These are phyloP conservation scores for Amphiprion ocellaris DNA, from an alignment of 2,113 vertebrate species.

Conservation along the genomic window DNA sequence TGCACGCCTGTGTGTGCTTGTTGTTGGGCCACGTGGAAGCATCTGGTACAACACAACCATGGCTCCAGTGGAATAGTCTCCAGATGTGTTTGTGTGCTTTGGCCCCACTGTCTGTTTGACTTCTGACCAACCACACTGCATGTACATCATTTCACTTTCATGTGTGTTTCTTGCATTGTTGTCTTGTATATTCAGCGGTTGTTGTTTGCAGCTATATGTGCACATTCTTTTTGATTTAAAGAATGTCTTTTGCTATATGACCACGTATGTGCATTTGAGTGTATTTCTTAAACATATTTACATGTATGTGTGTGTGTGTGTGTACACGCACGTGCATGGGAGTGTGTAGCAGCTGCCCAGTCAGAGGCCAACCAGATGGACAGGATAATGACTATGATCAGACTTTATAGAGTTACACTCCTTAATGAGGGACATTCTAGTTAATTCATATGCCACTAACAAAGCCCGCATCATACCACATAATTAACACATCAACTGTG, in stretches of 20 bases:
- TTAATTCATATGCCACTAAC: conserved; percentile 78
- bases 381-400: conserved; percentile 79
- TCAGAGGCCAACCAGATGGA: conserved; percentile 80
- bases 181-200: neutral
- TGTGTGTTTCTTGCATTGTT: conserved; percentile 27
- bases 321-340: conserved; percentile 7
- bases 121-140: conserved; percentile 31
- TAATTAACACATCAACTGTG: conserved; percentile 74
- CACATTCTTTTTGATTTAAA: neutral
- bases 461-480: conserved; percentile 70
- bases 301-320: conserved; percentile 14
- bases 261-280: neutral
- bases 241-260: neutral
- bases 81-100: conserved; percentile 80
- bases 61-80: conserved; percentile 69
- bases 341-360: conserved; percentile 47
- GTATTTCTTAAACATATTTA: neutral
- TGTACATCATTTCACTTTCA: conserved; percentile 50
- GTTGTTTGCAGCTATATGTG: conserved; percentile 15
- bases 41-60: conserved; percentile 69
- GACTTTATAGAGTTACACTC: conserved; percentile 75
- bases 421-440: conserved; percentile 75
- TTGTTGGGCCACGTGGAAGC: conserved; percentile 73
- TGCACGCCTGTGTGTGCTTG: conserved; percentile 14
- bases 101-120: conserved; percentile 52